Conservation (phyloP, 2,888 invertebrate species). For the Chaitophorus viminalis region DNA sequence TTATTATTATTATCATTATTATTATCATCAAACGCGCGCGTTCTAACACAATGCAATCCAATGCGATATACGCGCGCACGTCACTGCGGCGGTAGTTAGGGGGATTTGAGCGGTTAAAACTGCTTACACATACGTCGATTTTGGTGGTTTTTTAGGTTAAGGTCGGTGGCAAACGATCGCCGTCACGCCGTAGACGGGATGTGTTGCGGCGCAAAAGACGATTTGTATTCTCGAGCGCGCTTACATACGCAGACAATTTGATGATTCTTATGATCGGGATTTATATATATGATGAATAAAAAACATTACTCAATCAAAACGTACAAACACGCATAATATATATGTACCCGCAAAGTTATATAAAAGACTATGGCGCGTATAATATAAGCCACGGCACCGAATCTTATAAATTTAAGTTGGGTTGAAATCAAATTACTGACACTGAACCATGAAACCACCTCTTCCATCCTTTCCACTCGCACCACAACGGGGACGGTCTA, state of each 20-base stretch:
- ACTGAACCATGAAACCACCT: no score
- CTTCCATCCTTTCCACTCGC: no score
- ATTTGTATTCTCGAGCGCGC: neutral
- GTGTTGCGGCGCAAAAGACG: neutral
- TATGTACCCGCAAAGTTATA: neutral
- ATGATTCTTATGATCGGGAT: neutral
- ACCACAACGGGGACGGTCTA: no score
- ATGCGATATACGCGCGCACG: neutral
- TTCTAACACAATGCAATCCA: neutral
- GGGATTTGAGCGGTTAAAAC: slow-evolving; percentile 1
- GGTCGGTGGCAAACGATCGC: slow-evolving; percentile 13
- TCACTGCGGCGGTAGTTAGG: neutral
- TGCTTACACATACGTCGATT: neutral
- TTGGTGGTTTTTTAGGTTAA: slow-evolving; percentile 29
- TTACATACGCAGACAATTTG: neutral
- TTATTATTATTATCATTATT: no score
- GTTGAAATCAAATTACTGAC: no score
- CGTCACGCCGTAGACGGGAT: neutral
- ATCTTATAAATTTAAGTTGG: no score
- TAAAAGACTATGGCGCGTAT: neutral
- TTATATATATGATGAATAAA: neutral
- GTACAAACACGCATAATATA: no score
- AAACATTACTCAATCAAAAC: neutral
- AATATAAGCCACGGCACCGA: no score
- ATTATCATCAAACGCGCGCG: neutral